Conservation (phyloP, 1,140 invertebrate species). For the Argopecten irradians region DNA sequence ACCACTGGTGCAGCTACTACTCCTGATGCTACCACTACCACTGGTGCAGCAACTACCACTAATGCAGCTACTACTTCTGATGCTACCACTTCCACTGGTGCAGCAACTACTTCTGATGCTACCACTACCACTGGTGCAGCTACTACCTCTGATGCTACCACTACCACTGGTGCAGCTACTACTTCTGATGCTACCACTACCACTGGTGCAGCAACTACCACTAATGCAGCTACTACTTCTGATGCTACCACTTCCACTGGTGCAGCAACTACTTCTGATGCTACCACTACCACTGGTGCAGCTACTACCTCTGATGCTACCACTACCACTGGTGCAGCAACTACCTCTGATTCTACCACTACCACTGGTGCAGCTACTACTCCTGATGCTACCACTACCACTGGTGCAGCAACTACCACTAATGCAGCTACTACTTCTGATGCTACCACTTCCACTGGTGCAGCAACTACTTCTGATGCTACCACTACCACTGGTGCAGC, state of each 20-base stretch:
- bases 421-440: not conserved
- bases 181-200: slow-evolving; percentile 24
- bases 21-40: not conserved
- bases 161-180: not conserved
- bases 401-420: not conserved
- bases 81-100: not conserved
- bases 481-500: not conserved
- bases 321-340: not conserved
- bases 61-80: not conserved
- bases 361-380: slow-evolving; percentile 23
- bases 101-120: not conserved
- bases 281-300: not conserved
- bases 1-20: not conserved
- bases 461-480: not conserved
- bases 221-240: slow-evolving; percentile 3
- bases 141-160: slow-evolving; percentile 14
- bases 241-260: slow-evolving; percentile 1
- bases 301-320: slow-evolving; percentile 13
- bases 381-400: slow-evolving; percentile 10
- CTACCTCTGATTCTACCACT: slow-evolving; percentile 20
- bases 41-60: not conserved
- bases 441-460: slow-evolving; percentile 27
- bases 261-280: not conserved
- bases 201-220: slow-evolving; percentile 28
- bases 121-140: not conserved